phyloP scores from a whole-genome alignment of 2,888 invertebrate species.

The Portevinia maculata region DNA sequence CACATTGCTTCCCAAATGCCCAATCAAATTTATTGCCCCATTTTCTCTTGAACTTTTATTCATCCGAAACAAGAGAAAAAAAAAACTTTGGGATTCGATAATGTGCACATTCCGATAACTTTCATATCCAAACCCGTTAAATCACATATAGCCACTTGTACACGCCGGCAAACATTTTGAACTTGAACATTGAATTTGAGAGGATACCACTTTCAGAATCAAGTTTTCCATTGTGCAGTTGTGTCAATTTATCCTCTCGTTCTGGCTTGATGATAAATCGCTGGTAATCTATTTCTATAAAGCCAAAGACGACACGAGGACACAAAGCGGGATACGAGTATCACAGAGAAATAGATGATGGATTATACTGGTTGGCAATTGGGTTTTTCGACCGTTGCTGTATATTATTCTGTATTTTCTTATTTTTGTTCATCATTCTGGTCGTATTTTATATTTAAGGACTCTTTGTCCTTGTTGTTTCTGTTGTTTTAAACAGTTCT shows the following conservation, averaged over 20 bases:
- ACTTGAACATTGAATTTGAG: conserved; percentile 45
- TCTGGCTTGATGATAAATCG: conserved; percentile 59
- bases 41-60: conserved; percentile 37
- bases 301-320: conserved; percentile 6
- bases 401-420: conserved; percentile 4
- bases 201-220: conserved; percentile 49
- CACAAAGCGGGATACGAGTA: conserved; percentile 1
- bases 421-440: conserved; percentile 22
- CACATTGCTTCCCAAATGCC: conserved; percentile 39
- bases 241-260: conserved; percentile 28
- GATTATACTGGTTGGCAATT: conserved; percentile 59
- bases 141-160: conserved; percentile 2
- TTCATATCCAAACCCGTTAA: conserved; percentile 6
- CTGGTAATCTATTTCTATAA: conserved; percentile 54
- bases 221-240: conserved; percentile 47
- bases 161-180: conserved; percentile 6
- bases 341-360: conserved; percentile 57
- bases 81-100: conserved; percentile 34
- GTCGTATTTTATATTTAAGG: conserved; percentile 36
- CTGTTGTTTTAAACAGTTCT: conserved; percentile 25
- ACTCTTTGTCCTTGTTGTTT: conserved; percentile 28
- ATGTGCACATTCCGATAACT: conserved; percentile 38
- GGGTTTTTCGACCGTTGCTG: conserved; percentile 33
- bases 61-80: conserved; percentile 1
- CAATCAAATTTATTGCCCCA: conserved; percentile 57